Evolutionary conservation across 2,888 invertebrate species (phyloP).

Genomic region (Erebia aethiops): DNA sequence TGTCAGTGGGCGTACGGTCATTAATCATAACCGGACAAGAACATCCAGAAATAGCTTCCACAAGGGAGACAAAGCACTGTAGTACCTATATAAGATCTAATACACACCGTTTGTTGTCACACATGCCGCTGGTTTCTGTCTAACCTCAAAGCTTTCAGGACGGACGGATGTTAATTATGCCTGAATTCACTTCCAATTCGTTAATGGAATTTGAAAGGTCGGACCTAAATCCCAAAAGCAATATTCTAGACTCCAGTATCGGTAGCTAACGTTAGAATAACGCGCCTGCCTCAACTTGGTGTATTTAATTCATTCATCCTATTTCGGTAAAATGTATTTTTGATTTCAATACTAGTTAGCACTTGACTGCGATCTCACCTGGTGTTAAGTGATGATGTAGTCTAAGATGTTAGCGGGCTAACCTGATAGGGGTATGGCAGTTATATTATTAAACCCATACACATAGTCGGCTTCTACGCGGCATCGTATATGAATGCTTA

Average conservation of each 20-base stretch:
- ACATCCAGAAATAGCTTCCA: not conserved
- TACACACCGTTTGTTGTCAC: conserved; percentile 13
- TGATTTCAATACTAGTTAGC: too few relatives aligned
- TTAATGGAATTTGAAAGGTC: conserved; percentile 25
- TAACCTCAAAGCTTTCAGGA: conserved; percentile 10
- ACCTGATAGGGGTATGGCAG: too few relatives aligned
- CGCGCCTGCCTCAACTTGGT: conserved; percentile 1
- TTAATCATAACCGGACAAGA: not conserved
- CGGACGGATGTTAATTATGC: conserved; percentile 11
- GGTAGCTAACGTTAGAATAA: not conserved
- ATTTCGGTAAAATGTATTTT: too few relatives aligned
- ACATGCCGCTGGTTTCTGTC: not conserved
- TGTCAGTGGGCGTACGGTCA: too few relatives aligned
- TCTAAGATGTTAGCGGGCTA: too few relatives aligned
- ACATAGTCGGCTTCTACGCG: too few relatives aligned
- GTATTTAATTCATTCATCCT: not conserved
- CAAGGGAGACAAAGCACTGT: not conserved
- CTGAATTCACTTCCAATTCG: conserved; percentile 23
- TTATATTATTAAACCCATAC: too few relatives aligned
- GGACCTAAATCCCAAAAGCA: conserved; percentile 22
- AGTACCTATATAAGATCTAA: not conserved
- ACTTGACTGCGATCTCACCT: too few relatives aligned
- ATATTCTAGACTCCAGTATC: conserved; percentile 14
- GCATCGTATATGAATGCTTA: too few relatives aligned
- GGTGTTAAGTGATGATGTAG: too few relatives aligned